Conservation (phyloP, 2,113 vertebrate species). For the Arvicanthis niloticus region DNA sequence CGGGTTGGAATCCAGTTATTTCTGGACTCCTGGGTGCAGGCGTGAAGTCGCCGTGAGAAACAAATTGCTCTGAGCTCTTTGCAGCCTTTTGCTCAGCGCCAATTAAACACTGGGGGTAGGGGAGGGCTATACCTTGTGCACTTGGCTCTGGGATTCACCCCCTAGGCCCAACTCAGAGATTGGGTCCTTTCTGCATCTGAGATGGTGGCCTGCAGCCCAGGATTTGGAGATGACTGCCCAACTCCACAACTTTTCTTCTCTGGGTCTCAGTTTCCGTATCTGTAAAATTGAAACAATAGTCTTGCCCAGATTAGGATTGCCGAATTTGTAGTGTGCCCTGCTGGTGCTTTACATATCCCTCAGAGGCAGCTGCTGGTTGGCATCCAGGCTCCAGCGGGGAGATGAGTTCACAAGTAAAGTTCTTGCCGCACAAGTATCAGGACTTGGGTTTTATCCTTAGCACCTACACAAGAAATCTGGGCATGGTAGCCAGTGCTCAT, state of each 20-base stretch:
- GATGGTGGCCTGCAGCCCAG: too few relatives aligned
- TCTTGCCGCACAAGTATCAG: neutral
- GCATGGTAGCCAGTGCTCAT: neutral
- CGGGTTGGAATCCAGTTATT: neutral
- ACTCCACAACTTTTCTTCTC: neutral
- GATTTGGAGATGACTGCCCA: neutral
- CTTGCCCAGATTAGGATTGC: neutral
- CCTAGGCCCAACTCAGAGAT: neutral
- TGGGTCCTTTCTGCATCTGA: rapidly evolving
- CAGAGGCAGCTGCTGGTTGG: rapidly evolving
- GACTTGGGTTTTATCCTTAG: neutral
- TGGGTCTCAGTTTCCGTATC: neutral
- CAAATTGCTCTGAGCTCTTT: neutral
- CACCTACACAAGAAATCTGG: neutral
- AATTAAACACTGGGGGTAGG: neutral
- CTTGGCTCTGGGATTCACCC: rapidly evolving
- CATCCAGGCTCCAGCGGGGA: too few relatives aligned
- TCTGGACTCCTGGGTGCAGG: constrained; percentile 40
- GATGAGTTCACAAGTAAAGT: neutral
- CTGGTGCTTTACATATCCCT: neutral
- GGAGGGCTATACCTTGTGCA: rapidly evolving
- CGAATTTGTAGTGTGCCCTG: rapidly evolving
- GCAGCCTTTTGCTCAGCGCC: neutral
- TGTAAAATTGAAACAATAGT: neutral
- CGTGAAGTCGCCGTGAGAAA: neutral